These are phyloP conservation scores for Pempheris klunzingeri DNA, from an alignment of 2,797 vertebrate species.

Conservation along the genomic window DNA sequence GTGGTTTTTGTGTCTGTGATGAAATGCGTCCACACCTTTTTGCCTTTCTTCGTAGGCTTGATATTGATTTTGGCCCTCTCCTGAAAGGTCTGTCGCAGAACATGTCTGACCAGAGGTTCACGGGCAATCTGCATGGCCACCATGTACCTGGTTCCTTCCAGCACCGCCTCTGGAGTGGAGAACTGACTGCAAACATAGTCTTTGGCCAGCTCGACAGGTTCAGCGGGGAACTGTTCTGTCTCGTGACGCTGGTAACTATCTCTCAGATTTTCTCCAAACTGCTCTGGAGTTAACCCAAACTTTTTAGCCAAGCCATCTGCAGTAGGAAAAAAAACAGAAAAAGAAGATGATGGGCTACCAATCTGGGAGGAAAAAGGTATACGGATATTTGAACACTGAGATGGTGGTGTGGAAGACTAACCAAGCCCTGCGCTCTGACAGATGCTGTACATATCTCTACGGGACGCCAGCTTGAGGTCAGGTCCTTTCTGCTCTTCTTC, in stretches of 20 bases:
- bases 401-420: conserved; percentile 70
- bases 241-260: conserved; percentile 99
- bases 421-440: conserved; percentile 96
- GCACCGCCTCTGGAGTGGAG: conserved; percentile 91
- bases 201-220: conserved; percentile 96
- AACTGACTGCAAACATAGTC: conserved; percentile 99
- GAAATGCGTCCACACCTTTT: conserved; percentile 87
- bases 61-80: conserved; percentile 98
- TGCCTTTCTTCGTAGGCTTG: conserved; percentile 97
- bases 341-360: not conserved
- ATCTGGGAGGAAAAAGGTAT: too few relatives aligned
- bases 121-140: conserved; percentile 98
- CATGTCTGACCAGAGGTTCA: conserved; percentile 96
- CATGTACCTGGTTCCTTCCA: conserved; percentile 99
- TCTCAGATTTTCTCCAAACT: conserved; percentile 98
- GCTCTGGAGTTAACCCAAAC: conserved; percentile 98
- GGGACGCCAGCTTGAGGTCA: conserved; percentile 97
- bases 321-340: conserved; percentile 1
- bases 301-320: conserved; percentile 97
- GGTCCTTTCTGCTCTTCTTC: conserved; percentile 96
- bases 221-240: conserved; percentile 98
- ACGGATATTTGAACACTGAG: not conserved
- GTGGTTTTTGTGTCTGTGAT: not conserved
- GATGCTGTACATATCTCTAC: conserved; percentile 99
- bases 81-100: conserved; percentile 97